A percentile compares a stretch with the other conserved stretches of the same genome.
Conservation (phyloP, 92 coral and sea anemone genomes). For the Phenganax subtilis region DNA sequence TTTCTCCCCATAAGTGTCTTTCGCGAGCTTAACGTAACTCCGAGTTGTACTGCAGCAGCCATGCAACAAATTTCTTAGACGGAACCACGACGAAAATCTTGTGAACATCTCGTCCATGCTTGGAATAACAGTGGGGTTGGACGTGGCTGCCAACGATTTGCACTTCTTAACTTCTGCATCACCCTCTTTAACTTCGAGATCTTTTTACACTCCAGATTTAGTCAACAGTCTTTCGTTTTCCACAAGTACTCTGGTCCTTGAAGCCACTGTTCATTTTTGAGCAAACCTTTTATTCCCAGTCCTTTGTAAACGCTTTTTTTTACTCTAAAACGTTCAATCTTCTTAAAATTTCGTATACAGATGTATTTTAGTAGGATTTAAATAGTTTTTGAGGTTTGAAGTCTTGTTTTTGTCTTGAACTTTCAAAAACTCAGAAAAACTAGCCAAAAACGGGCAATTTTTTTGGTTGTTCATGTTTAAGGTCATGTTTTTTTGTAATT, state of each 20-base stretch:
- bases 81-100: slow-evolving; percentile 36
- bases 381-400: no score
- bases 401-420: no score
- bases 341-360: no score
- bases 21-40: neutral
- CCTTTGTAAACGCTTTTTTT: neutral
- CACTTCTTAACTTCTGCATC: no score
- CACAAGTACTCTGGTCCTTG: slow-evolving; percentile 4
- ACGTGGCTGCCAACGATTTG: neutral
- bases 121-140: neutral
- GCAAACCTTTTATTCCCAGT: neutral
- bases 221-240: neutral
- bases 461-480: no score
- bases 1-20: slow-evolving; percentile 5
- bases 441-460: no score
- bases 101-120: slow-evolving; percentile 8
- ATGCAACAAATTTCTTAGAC: slow-evolving; percentile 38
- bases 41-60: slow-evolving; percentile 26
- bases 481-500: no score
- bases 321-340: no score
- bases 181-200: slow-evolving; percentile 35
- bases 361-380: no score
- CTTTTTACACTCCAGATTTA: slow-evolving; percentile 1
- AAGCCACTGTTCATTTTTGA: neutral
- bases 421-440: no score